Conservation (phyloP, 2,888 invertebrate species). For the Eupithecia pulchellata region DNA sequence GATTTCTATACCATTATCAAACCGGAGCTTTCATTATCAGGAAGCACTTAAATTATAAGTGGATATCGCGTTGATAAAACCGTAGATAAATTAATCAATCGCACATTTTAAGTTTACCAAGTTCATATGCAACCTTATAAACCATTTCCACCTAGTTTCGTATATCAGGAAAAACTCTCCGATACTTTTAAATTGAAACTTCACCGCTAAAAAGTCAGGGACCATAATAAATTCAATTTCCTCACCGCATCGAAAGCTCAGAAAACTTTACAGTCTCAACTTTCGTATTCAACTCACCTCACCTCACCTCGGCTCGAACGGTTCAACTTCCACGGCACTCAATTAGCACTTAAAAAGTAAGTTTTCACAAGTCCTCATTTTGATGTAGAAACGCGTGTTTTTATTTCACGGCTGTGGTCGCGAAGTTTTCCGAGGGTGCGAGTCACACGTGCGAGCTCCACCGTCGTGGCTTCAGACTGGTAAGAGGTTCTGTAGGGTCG, state of each 20-base stretch:
- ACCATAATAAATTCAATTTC: not conserved
- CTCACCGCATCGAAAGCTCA: not conserved
- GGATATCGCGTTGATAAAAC: not conserved
- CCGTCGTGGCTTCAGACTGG: slow-evolving; percentile 15
- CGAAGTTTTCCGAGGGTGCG: slow-evolving; percentile 23
- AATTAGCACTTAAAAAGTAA: slow-evolving; percentile 16
- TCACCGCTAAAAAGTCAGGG: not conserved
- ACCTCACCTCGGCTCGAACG: slow-evolving; percentile 21
- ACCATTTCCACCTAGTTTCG: not conserved
- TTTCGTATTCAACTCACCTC: slow-evolving; percentile 15
- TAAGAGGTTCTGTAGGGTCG: not conserved
- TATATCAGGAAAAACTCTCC: not conserved
- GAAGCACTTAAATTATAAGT: not conserved
- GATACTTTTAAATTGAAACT: not conserved
- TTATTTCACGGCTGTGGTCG: slow-evolving; percentile 16
- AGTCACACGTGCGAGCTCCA: slow-evolving; percentile 23
- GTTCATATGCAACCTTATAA: not conserved
- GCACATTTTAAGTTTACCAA: not conserved
- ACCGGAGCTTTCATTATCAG: not conserved
- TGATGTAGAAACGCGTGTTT: not conserved
- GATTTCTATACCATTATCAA: not conserved
- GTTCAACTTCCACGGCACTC: slow-evolving; percentile 15
- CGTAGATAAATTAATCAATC: not conserved
- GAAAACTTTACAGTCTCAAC: slow-evolving; percentile 16
- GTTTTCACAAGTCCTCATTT: slow-evolving; percentile 15